A percentile compares a stretch with the other conserved stretches of the same genome.
Conservation (phyloP, 2,888 invertebrate species). For the Caenorhabditis sp. region DNA sequence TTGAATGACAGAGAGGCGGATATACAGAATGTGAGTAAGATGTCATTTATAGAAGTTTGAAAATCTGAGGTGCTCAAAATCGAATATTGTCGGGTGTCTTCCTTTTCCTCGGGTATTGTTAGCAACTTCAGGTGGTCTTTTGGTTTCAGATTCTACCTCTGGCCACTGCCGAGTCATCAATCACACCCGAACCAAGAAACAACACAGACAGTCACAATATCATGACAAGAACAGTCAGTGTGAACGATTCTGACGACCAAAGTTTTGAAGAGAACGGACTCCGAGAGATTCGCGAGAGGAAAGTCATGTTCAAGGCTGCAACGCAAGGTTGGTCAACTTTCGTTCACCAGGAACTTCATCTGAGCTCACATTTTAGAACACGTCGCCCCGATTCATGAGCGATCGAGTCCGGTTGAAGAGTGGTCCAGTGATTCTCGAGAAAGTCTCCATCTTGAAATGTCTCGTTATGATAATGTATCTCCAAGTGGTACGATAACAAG, state of each 20-base stretch:
- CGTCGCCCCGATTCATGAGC: conserved; percentile 67
- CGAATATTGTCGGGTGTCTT: no score
- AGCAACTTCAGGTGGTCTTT: no score
- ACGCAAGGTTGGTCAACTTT: conserved; percentile 43
- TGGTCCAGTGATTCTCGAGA: conserved; percentile 76
- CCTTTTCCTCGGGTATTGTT: no score
- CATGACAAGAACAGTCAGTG: conserved; percentile 62
- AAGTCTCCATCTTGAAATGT: conserved; percentile 77
- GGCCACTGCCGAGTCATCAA: conserved; percentile 37
- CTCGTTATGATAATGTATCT: conserved; percentile 80
- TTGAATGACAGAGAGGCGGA: conserved; percentile 16
- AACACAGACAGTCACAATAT: conserved; percentile 14
- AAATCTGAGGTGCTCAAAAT: no score
- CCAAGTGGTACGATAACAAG: conserved; percentile 70
- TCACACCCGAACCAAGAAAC: conserved; percentile 42
- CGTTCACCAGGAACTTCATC: not conserved
- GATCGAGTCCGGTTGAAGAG: conserved; percentile 74
- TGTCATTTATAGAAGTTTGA: no score
- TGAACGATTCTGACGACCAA: conserved; percentile 64
- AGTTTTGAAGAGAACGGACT: conserved; percentile 45
- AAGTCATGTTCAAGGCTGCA: conserved; percentile 69
- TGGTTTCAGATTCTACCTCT: conserved; percentile 29
- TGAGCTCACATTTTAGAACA: conserved; percentile 47
- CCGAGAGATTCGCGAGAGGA: conserved; percentile 56
- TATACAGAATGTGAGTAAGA: conserved; percentile 7